Base-by-base conservation (phyloP, 2,113 vertebrate species). In the Pristiophorus japonicus region DNA sequence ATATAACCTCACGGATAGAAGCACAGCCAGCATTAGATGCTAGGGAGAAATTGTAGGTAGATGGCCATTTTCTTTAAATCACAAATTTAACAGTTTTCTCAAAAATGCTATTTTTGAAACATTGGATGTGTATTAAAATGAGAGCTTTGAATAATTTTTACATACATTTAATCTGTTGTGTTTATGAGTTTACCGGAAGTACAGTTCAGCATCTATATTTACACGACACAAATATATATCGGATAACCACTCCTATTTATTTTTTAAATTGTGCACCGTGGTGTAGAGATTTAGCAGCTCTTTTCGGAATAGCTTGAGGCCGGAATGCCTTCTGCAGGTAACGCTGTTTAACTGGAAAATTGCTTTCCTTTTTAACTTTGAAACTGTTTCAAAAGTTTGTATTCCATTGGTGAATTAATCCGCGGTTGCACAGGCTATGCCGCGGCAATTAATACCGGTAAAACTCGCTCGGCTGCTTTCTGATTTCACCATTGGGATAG, bases 401-500 rank as follows among this genome's bases (percentile, higher is more conserved):
- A 91, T 91, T 94, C 65, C 62, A 30, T 73, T 34, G 18, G 45
- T 47, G 42, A 66, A 42, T n/a, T n/a, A n/a, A n/a, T n/a, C n/a
- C n/a, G n/a, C n/a, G n/a, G n/a, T n/a, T n/a, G n/a, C n/a, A 30
- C 51, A 59, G 27, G 30, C 45, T 70, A 51, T 14, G 45, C 27
- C 65, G 30, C 14, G 47, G 65, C 30, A 47, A 47, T 51, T 7
- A 1, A 16, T 45, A 27, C 42, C 70, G 22, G 65, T 45, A 12
- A 94, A 70, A 70, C 93, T 45, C 42, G 93, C 42, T 94, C 22
- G 70, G 42, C 42, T 34, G 92, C 63, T 94, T 94, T 94, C 65
- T 47, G 42, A 51, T 47, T 6, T 20, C 45, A 51, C 47, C 51
- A 0, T 24, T 45, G 22, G 24, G 65, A 42, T 10, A 24, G 34